Evolutionary conservation across 1,140 invertebrate species (phyloP).

Genomic region (Caenorhabditis latens): DNA sequence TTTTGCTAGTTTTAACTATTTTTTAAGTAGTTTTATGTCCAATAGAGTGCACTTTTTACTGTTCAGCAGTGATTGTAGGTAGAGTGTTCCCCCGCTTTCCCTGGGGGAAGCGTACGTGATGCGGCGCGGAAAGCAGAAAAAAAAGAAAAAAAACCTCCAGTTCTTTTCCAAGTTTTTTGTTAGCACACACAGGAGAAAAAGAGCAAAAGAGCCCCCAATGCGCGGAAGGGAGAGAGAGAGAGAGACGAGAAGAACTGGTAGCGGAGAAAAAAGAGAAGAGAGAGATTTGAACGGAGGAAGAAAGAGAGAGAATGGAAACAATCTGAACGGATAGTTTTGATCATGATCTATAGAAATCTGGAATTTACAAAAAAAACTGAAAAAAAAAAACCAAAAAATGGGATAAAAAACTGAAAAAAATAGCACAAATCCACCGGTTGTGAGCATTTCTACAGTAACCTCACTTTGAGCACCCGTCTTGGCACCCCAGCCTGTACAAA

Average conservation of each 20-base stretch:
- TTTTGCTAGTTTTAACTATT: too few species aligned
- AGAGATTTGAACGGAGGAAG: conserved; percentile 6
- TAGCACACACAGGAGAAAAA: conserved; percentile 24
- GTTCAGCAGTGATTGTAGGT: background rate
- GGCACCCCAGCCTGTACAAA: too few species aligned
- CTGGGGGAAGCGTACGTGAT: conserved; percentile 27
- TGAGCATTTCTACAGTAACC: too few species aligned
- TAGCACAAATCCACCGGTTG: too few species aligned
- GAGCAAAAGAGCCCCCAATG: background rate
- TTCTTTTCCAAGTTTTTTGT: conserved; percentile 16
- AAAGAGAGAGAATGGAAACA: background rate
- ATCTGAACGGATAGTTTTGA: background rate
- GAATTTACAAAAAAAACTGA: background rate
- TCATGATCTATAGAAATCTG: background rate
- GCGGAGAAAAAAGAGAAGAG: background rate
- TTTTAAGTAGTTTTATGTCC: too few species aligned
- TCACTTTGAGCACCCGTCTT: too few species aligned
- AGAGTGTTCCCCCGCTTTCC: background rate
- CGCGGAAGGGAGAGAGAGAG: background rate
- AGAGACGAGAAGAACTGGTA: background rate
- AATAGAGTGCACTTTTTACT: background rate
- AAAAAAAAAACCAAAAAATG: too few species aligned
- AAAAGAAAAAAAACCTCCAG: conserved; percentile 8
- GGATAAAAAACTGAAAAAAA: too few species aligned
- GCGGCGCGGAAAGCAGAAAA: background rate